These are phyloP conservation scores for Fregetta grallaria DNA, from an alignment of 2,113 vertebrate genomes.

Conservation along the genomic window DNA sequence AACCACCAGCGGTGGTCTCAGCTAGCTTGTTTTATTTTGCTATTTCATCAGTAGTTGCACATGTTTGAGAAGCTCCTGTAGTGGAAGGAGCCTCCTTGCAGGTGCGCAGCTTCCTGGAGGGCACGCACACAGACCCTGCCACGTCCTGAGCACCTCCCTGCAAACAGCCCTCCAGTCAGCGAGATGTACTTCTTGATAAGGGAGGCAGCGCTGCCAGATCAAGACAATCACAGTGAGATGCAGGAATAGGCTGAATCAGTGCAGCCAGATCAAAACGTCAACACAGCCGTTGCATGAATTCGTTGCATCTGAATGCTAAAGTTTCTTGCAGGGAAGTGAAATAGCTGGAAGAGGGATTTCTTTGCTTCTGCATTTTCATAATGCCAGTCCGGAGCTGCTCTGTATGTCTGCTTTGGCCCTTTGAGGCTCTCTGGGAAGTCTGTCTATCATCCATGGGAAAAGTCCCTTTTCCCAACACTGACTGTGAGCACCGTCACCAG, in stretches of 20 bases:
- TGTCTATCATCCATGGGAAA: neutral
- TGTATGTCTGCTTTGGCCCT: neutral
- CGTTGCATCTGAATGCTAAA: neutral
- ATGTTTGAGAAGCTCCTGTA: neutral
- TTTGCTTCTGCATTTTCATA: neutral
- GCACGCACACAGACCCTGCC: rapidly evolving
- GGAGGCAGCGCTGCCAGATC: neutral
- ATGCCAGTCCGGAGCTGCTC: neutral
- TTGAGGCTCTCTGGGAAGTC: neutral
- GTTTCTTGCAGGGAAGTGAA: neutral
- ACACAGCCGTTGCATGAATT: neutral
- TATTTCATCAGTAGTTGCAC: neutral
- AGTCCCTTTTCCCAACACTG: neutral
- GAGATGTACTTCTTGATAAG: neutral
- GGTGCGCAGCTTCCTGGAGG: neutral
- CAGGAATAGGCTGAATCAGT: neutral
- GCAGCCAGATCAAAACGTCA: neutral
- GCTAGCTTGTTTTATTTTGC: neutral
- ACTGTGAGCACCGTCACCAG: neutral
- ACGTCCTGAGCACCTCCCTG: neutral
- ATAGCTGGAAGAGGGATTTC: neutral
- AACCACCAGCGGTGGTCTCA: neutral
- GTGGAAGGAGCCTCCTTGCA: neutral
- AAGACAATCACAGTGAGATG: neutral
- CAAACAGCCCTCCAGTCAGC: neutral